These are phyloP conservation scores for Bubalus kerabau DNA, from an alignment of 2,113 vertebrate genomes.

Conservation along the genomic window DNA sequence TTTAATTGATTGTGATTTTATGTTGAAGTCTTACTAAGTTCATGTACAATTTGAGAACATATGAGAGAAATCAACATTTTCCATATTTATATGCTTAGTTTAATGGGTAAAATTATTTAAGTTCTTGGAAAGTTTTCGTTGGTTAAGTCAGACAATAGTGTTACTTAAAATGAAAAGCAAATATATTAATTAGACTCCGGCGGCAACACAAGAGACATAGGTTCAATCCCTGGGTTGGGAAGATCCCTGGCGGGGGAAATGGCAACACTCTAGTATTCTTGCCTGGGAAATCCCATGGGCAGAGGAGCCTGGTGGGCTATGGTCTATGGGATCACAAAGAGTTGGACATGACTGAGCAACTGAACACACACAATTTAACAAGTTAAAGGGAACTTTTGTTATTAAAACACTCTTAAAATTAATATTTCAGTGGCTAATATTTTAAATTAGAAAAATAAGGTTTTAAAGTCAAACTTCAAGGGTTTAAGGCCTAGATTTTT, in stretches of 20 bases:
- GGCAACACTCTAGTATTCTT: not conserved
- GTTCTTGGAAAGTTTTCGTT: not conserved
- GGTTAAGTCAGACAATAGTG: not conserved
- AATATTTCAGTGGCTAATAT: constrained; percentile 1
- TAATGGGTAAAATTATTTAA: not conserved
- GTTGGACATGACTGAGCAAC: not conserved
- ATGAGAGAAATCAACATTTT: not conserved
- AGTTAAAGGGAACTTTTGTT: not conserved
- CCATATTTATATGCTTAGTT: not conserved
- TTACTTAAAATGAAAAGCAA: not conserved
- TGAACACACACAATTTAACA: not conserved
- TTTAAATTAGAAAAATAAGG: not conserved
- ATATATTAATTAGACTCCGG: not conserved
- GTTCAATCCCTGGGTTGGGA: not conserved
- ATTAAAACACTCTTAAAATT: not conserved
- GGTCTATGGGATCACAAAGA: not conserved
- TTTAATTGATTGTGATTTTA: not conserved
- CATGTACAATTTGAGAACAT: not conserved
- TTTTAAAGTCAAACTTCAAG: not conserved
- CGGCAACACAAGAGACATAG: not conserved
- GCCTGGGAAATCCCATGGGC: not conserved
- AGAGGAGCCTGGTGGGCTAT: not conserved
- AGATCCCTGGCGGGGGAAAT: not conserved
- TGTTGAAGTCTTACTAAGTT: not conserved
- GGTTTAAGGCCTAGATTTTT: not conserved